Evolutionary conservation across 2,797 vertebrate species (phyloP), one percentile per base, ranked within the genome.

Genomic region (Kryptopterus vitreolus): DNA sequence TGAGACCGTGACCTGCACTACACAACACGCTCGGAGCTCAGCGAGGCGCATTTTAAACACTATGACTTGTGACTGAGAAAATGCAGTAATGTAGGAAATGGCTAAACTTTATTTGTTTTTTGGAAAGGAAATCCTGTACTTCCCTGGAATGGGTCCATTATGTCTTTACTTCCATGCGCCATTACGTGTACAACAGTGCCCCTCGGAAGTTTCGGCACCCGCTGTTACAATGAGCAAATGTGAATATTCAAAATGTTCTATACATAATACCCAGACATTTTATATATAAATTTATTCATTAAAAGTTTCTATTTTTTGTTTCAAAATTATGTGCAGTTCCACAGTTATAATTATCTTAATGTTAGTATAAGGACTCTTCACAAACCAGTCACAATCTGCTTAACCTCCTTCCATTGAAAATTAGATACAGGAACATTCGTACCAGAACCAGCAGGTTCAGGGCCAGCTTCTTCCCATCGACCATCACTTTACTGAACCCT

Each of bases 1-100:
- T 57, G 57, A 79, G 65, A 76, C 65, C 59, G 55, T 78, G 78
- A 82, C 83, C 78, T 81, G 73, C 70, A 79, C 35, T 73, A 50
- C 31, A 81, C 43, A 74, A 66, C 61, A 82, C 66, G 38, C 50
- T 70, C 48, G 16, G 53, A 38, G 71, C n/a, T 73, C 71, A 58
- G 20, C 48, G 70, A 77, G 58, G 10, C 38, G 29, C 48, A 78
- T 26, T 31, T 62, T 0, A 24, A 58, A 81, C 35, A 57, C 53
- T 46, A 71, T 66, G 53, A 77, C 65, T 57, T 16, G 46, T 57
- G 35, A 48, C 55, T 66, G 43, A 43, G 13, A 77, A 55, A 52
- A 61, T 20, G 55, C 33, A 31, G 38, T 43, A 65, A 22, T 72
- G 38, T 71, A 35, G 57, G 66, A 50, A 55, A 77, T 53, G 57